A percentile compares a stretch with the other conserved stretches of the same genome.
These are phyloP conservation scores for Saccostrea cuccullata DNA, from an alignment of 1,140 invertebrate species.

Conservation along the genomic window DNA sequence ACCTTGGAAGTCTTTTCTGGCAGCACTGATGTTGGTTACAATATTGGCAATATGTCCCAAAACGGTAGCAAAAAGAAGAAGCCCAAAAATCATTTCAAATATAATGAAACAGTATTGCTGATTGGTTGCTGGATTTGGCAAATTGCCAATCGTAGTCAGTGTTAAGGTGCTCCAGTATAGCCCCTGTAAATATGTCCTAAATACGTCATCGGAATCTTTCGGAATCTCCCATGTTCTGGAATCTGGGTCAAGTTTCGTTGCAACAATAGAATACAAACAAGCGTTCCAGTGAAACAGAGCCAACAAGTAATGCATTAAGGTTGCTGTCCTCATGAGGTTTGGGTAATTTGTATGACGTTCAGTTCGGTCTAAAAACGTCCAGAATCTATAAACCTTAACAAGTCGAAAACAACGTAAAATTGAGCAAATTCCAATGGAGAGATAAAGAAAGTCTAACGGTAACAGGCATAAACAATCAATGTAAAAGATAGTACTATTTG, in stretches of 20 bases:
- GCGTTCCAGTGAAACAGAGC: constrained; percentile 99
- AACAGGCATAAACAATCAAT: constrained; percentile 98
- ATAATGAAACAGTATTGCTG: constrained; percentile 80
- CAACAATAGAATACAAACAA: constrained; percentile 90
- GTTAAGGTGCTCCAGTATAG: constrained; percentile 99
- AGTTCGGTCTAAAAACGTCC: constrained; percentile 98
- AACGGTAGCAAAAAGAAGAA: constrained; percentile 78
- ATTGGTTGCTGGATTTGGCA: constrained; percentile 88
- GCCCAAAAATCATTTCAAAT: constrained; percentile 76
- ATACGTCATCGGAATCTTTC: constrained; percentile 66
- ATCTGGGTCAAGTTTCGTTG: constrained; percentile 48
- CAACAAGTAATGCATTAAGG: constrained; percentile 96
- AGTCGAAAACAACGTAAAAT: constrained; percentile 97
- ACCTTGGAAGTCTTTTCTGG: constrained; percentile 80
- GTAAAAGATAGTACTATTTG: constrained; percentile 99
- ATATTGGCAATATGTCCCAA: constrained; percentile 79
- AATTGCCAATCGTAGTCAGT: constrained; percentile 90
- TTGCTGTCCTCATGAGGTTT: constrained; percentile 93
- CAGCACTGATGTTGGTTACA: constrained; percentile 77
- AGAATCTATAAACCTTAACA: constrained; percentile 98
- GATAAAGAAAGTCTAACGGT: constrained; percentile 97
- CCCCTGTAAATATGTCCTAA: constrained; percentile 91
- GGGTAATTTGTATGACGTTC: constrained; percentile 99
- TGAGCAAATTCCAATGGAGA: constrained; percentile 98
- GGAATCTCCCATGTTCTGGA: constrained; percentile 66